Evolutionary conservation across 2,797 vertebrate species (phyloP).

Genomic region (Salmo trutta): DNA sequence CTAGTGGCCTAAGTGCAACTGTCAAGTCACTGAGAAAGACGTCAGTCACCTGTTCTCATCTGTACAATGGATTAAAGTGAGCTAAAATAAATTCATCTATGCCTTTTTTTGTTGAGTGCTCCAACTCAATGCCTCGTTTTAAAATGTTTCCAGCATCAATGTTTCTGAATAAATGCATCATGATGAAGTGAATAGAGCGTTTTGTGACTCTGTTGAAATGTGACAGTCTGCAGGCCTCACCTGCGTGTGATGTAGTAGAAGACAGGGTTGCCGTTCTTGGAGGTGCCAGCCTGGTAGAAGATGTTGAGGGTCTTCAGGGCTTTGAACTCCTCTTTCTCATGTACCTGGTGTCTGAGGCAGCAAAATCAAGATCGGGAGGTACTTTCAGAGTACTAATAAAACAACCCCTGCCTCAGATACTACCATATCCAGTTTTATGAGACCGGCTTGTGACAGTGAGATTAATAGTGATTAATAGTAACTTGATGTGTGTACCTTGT

Average conservation of each 20-base stretch:
- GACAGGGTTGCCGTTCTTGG: constrained; percentile 96
- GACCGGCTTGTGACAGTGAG: not conserved
- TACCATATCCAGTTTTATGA: not conserved
- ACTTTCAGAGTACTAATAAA: not conserved
- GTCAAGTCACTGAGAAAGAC: not conserved
- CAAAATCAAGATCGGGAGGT: not conserved
- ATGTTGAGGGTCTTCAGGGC: constrained; percentile 98
- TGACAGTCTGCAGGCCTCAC: constrained; percentile 57
- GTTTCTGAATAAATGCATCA: not conserved
- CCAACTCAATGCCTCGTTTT: not conserved
- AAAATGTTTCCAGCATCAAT: not conserved
- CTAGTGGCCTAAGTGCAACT: too few species aligned
- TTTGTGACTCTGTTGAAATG: not conserved
- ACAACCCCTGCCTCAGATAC: not conserved
- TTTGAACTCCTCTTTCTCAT: constrained; percentile 99
- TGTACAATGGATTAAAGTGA: not conserved
- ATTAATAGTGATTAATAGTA: not conserved
- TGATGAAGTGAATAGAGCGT: not conserved
- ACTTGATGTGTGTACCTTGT: constrained; percentile 80
- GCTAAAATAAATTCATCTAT: too few species aligned
- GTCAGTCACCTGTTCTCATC: not conserved
- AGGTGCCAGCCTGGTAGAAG: constrained; percentile 98
- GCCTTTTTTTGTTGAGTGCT: too few species aligned
- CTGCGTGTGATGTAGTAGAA: constrained; percentile 98
- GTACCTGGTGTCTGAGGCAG: constrained; percentile 89